Percentiles rank a stretch among this genome's conserved stretches.
These are phyloP conservation scores for Nephrotoma flavescens DNA, from an alignment of 2,888 invertebrate species.

Conservation along the genomic window DNA sequence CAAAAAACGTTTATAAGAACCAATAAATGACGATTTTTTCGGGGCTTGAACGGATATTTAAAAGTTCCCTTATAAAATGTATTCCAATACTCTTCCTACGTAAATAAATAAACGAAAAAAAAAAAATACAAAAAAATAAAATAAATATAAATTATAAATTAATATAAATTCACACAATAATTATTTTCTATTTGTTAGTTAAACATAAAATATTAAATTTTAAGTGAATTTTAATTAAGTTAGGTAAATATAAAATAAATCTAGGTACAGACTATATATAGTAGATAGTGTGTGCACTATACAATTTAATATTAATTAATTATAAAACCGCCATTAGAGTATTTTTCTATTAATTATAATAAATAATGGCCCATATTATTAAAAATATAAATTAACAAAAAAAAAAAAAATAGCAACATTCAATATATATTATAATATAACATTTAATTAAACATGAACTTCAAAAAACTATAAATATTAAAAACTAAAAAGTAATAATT, in stretches of 20 bases:
- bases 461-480: not conserved
- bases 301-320: not conserved
- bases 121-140: not conserved
- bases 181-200: not conserved
- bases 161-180: not conserved
- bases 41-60: not conserved
- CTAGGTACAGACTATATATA: not conserved
- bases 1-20: not conserved
- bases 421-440: not conserved
- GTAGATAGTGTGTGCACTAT: not conserved
- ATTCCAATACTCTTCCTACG: not conserved
- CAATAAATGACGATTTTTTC: not conserved
- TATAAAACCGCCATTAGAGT: not conserved
- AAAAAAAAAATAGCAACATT: not conserved
- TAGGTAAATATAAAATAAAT: not conserved
- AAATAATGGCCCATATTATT: not conserved
- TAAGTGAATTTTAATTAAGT: not conserved
- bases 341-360: not conserved
- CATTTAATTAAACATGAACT: not conserved
- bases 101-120: not conserved
- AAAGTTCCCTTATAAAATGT: not conserved
- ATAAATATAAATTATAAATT: not conserved
- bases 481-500: not conserved
- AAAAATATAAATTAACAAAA: not conserved
- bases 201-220: not conserved